These are phyloP conservation scores for Cheirogaleus medius DNA, from an alignment of 2,113 vertebrate species.

Conservation along the genomic window DNA sequence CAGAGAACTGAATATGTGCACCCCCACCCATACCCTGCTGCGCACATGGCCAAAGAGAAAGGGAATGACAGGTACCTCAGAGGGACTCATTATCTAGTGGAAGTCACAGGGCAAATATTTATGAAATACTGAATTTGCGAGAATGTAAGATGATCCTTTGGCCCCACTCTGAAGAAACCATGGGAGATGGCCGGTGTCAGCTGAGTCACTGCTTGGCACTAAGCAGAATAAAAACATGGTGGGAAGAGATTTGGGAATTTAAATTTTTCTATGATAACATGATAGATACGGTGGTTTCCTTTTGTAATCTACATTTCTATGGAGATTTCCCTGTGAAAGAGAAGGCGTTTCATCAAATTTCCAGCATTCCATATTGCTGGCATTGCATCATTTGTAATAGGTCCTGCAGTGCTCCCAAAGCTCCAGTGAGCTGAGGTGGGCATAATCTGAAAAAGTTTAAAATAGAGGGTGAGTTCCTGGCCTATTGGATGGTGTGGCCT, in stretches of 20 bases:
- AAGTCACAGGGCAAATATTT: neutral
- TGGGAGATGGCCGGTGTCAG: neutral
- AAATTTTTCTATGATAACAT: neutral
- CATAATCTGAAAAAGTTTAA: neutral
- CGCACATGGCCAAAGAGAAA: neutral
- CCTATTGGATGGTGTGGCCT: neutral
- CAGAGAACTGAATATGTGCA: neutral
- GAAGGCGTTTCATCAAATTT: neutral
- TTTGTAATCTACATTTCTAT: neutral
- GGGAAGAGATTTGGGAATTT: neutral
- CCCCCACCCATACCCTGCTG: neutral
- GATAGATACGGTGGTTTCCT: neutral
- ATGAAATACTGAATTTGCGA: neutral
- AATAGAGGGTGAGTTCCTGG: neutral
- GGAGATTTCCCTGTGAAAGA: neutral
- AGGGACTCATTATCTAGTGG: neutral
- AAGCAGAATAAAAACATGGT: neutral
- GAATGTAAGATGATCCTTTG: neutral
- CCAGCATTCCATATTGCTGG: neutral
- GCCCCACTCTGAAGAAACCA: neutral
- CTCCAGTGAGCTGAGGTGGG: neutral
- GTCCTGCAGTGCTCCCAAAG: neutral
- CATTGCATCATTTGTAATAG: neutral
- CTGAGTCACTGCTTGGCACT: neutral
- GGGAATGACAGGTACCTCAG: neutral